Base-by-base conservation (phyloP, 2,113 vertebrate genomes). In the Xenus cinereus region DNA sequence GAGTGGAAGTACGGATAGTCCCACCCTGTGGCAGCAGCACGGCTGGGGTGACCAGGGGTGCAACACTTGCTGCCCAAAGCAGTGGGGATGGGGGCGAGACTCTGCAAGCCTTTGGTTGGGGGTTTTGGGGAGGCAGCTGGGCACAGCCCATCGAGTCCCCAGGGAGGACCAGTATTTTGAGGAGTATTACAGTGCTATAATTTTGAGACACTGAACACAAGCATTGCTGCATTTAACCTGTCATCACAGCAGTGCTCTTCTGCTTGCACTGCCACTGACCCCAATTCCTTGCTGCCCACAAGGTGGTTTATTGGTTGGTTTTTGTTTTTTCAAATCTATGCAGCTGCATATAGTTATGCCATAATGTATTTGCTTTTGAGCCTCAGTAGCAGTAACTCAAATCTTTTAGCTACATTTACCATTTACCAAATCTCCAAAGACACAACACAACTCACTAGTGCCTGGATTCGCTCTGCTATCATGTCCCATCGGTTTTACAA, bases 21-120 rank as follows among this genome's bases (percentile, higher is more conserved):
- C 23, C 0, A 3, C 14, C 19, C 20, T 0, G 0, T 6, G 26
- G 60, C 59, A 89, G 77, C 32, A 41, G 64, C 60, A 23, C 0
- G 1, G 41, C 21, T 1, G 0, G 37, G n/a, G 21, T 63, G 39
- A 28, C 19, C 0, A 0, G 39, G 22, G 18, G 4, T 46, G 24
- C 17, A 60, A 4, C 2, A 3, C 32, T 60, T 69, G 27, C 74
- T 72, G 37, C 64, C n/a, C 39, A 46, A 8, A 57, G 32, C 0
- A 0, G 6, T 20, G 57, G 5, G 16, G 18, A 37, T 23, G 46
- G 24, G 46, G 14, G 14, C 0, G 3, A 48, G 37, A 19, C 21
- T 16, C 41, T 46, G 32, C 23, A 64, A 46, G 24, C 35, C 60
- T 13, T 2, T 12, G 68, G 18, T 32, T 75, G 73, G 15, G 24